Conservation (phyloP, 2,113 vertebrate species). For the Carlito syrichta region DNA sequence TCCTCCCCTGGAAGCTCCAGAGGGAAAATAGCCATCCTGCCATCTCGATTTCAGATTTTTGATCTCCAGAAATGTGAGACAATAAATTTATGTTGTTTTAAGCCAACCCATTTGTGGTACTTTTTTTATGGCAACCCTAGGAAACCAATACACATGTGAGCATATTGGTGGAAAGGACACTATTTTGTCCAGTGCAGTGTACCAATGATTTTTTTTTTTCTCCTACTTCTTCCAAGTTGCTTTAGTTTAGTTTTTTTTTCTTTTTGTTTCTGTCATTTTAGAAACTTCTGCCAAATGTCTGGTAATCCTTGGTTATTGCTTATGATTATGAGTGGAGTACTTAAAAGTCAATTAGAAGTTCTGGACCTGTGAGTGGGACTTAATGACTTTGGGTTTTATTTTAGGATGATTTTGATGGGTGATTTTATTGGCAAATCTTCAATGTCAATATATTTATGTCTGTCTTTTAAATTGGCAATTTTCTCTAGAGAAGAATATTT, state of each 20-base stretch:
- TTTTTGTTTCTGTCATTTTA: background rate
- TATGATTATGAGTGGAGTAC: background rate
- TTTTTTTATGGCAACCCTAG: background rate
- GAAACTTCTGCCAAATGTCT: constrained; percentile 5
- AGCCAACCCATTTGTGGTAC: background rate
- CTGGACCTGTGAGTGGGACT: background rate
- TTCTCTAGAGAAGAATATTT: background rate
- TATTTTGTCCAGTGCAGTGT: background rate
- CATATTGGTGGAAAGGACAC: background rate
- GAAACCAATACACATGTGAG: background rate
- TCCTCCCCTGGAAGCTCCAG: background rate
- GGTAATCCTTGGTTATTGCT: background rate
- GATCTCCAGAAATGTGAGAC: background rate
- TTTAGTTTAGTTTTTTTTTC: constrained; percentile 22
- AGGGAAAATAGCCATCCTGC: background rate
- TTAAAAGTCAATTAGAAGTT: constrained; percentile 2
- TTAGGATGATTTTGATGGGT: background rate
- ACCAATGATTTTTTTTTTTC: background rate
- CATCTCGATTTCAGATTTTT: background rate
- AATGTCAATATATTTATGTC: background rate
- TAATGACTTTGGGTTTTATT: background rate
- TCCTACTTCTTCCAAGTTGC: background rate
- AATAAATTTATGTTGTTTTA: background rate
- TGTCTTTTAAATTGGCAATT: background rate
- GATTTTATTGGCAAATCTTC: background rate